Percentiles rank a stretch among this genome's conserved stretches.
These are phyloP conservation scores for Plusia festucae DNA, from an alignment of 2,888 invertebrate species.

Conservation along the genomic window DNA sequence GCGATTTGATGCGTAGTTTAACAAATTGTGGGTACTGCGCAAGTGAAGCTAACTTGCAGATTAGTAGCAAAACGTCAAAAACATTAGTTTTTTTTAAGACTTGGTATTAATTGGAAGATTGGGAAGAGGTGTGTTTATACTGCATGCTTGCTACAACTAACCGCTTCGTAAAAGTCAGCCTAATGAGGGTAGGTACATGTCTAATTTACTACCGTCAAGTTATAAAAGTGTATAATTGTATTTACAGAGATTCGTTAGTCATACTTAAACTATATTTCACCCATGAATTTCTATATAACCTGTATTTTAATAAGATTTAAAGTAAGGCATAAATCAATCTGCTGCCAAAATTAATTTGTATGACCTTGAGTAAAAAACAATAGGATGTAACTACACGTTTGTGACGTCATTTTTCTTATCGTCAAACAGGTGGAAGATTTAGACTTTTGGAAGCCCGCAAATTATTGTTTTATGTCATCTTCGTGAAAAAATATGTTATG, in stretches of 20 bases:
- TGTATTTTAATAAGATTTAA: constrained; percentile 53
- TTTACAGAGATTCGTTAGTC: constrained; percentile 59
- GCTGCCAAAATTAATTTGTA: constrained; percentile 32
- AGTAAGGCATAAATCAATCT: constrained; percentile 24
- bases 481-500: neutral
- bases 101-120: too few relatives aligned
- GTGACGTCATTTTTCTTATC: neutral
- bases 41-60: too few relatives aligned
- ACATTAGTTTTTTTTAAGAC: too few relatives aligned
- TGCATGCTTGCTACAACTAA: neutral
- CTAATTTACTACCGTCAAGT: constrained; percentile 18
- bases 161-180: neutral
- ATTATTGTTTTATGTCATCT: neutral
- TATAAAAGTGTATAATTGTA: constrained; percentile 40
- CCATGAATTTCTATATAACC: constrained; percentile 25
- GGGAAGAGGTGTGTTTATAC: too few relatives aligned
- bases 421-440: constrained; percentile 5
- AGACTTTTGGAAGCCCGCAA: constrained; percentile 5
- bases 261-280: constrained; percentile 34
- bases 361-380: constrained; percentile 10
- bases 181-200: neutral
- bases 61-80: too few relatives aligned
- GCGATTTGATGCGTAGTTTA: too few relatives aligned
- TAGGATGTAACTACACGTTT: neutral
- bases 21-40: too few relatives aligned